These are phyloP conservation scores for Silurus asotus DNA, from an alignment of 2,113 vertebrate genomes.

Conservation along the genomic window DNA sequence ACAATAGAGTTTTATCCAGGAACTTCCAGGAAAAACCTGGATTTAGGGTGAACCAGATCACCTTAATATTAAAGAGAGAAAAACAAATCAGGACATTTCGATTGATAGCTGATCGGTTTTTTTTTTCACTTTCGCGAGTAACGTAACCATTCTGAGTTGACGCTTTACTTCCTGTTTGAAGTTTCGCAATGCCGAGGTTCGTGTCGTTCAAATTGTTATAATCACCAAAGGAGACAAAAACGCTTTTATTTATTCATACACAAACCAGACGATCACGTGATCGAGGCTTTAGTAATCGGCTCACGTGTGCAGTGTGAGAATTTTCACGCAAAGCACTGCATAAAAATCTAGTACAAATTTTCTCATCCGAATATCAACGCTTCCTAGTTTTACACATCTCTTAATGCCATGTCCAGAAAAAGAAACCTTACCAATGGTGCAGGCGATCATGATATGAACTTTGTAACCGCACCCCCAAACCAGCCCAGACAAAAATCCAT, in stretches of 20 bases:
- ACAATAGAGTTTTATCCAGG: slow-evolving; percentile 6
- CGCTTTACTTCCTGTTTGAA: neutral
- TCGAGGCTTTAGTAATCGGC: neutral
- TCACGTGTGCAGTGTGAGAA: neutral
- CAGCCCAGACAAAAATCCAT: no score
- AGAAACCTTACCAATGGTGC: no score
- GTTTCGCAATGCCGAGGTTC: neutral
- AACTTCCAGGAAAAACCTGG: neutral
- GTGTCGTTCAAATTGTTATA: neutral
- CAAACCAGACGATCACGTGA: neutral
- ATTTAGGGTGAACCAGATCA: neutral
- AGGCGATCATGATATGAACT: no score
- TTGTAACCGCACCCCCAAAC: no score
- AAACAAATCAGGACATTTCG: neutral
- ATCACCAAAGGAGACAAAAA: neutral
- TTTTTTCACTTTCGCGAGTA: neutral
- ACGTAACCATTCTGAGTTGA: neutral
- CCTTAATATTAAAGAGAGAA: neutral
- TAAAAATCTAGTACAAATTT: neutral
- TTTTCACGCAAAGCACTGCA: neutral
- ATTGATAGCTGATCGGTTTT: no score
- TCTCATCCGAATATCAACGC: neutral
- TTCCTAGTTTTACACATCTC: no score
- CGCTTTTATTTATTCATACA: neutral
- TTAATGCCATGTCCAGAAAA: no score